Evolutionary conservation across 1,140 invertebrate species (phyloP).

Genomic region (Lethrus apterus): DNA sequence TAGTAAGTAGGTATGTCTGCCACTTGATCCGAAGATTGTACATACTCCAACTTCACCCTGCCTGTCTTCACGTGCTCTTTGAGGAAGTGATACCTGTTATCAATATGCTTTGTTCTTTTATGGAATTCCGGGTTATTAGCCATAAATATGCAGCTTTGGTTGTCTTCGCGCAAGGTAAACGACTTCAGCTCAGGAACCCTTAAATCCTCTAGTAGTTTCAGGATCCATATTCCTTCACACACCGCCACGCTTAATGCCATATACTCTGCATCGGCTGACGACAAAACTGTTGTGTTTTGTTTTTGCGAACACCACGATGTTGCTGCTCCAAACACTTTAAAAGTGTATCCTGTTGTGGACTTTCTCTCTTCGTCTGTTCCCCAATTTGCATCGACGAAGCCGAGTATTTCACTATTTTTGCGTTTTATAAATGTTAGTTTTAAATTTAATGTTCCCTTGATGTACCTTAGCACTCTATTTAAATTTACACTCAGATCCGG

Average conservation of each 20-base stretch:
- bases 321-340: constrained; percentile 29
- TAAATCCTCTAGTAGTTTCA: constrained; percentile 27
- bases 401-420: constrained; percentile 1
- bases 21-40: constrained; percentile 13
- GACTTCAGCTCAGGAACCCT: constrained; percentile 9
- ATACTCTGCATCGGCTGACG: constrained; percentile 46
- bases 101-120: constrained; percentile 29
- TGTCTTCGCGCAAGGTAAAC: constrained; percentile 27
- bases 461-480: constrained; percentile 39
- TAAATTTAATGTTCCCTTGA: constrained; percentile 34
- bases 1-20: no score
- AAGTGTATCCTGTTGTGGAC: constrained; percentile 26
- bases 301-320: constrained; percentile 21
- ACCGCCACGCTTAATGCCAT: constrained; percentile 20
- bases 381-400: constrained; percentile 35
- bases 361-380: constrained; percentile 31
- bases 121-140: constrained; percentile 32
- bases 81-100: constrained; percentile 23
- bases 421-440: constrained; percentile 19
- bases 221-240: constrained; percentile 25
- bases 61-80: constrained; percentile 17
- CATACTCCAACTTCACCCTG: constrained; percentile 11
- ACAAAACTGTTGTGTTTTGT: constrained; percentile 18
- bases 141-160: constrained; percentile 34
- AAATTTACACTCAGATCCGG: no score